Evolutionary conservation across 64 coral and sea anemone species (phyloP).

Genomic region (Hydrozoanthus tunicans): DNA sequence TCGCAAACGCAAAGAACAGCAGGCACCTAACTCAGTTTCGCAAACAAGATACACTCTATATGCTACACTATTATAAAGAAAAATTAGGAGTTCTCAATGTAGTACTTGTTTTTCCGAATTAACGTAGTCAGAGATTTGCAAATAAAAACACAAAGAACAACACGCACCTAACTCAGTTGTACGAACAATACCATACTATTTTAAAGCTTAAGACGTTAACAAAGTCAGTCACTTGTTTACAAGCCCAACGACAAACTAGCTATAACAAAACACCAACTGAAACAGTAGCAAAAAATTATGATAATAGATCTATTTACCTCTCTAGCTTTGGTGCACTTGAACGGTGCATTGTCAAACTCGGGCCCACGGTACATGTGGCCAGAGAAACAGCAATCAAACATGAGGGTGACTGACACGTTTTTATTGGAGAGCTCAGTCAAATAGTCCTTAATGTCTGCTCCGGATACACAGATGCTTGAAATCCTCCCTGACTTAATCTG

Average conservation of each 20-base stretch:
- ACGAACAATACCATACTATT: too few relatives aligned
- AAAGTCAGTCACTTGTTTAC: not conserved
- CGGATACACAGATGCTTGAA: conserved; percentile 22
- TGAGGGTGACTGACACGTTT: conserved; percentile 10
- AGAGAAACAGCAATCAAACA: conserved; percentile 66
- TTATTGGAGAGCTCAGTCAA: conserved; percentile 2
- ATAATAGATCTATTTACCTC: conserved; percentile 6
- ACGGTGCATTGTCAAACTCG: conserved; percentile 15
- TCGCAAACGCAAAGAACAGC: too few relatives aligned
- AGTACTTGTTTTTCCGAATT: not conserved
- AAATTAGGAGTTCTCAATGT: too few relatives aligned
- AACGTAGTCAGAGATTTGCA: not conserved
- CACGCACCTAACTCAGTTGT: too few relatives aligned
- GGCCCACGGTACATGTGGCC: conserved; percentile 58
- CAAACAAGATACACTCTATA: too few relatives aligned
- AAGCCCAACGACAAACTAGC: not conserved
- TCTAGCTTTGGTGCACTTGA: conserved; percentile 1
- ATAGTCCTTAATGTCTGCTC: conserved; percentile 29
- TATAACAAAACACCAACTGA: not conserved
- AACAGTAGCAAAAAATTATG: not conserved
- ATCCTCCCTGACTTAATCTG: not conserved
- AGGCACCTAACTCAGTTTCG: too few relatives aligned
- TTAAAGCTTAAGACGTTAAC: not conserved
- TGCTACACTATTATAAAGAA: too few relatives aligned
- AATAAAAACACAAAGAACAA: too few relatives aligned